phyloP scores from a whole-genome alignment of 2,888 invertebrate genomes.

The Synergus laeviventris region DNA sequence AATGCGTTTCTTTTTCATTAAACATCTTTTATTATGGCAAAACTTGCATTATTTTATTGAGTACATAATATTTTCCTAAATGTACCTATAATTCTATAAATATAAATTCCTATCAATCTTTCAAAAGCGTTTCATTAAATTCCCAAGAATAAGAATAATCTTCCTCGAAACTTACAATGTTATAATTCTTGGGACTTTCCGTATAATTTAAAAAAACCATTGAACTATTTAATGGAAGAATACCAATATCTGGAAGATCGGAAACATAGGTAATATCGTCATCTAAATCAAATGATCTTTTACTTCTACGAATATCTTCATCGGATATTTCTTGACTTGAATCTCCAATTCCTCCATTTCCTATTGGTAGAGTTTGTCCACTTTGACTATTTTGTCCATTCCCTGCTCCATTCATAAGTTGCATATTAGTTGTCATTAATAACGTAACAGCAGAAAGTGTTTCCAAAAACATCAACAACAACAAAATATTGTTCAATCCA shows the following conservation, averaged over 20 bases:
- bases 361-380: not conserved
- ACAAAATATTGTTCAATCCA: constrained; percentile 16
- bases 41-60: not conserved
- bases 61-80: not conserved
- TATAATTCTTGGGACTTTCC: not conserved
- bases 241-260: not conserved
- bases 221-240: not conserved
- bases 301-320: not conserved
- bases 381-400: not conserved
- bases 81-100: not conserved
- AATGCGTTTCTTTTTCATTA: not conserved
- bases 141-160: not conserved
- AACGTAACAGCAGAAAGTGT: constrained; percentile 15
- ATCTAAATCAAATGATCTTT: not conserved
- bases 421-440: constrained; percentile 9
- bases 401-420: not conserved
- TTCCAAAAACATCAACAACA: constrained; percentile 29
- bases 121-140: not conserved
- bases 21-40: not conserved
- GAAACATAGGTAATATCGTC: not conserved
- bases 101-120: not conserved
- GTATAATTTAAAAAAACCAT: not conserved
- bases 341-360: not conserved
- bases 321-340: not conserved
- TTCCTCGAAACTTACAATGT: not conserved